Percentiles rank a stretch among this genome's conserved stretches.
phyloP scores from a whole-genome alignment of 2,113 vertebrate genomes.

The Myotis brandtii region DNA sequence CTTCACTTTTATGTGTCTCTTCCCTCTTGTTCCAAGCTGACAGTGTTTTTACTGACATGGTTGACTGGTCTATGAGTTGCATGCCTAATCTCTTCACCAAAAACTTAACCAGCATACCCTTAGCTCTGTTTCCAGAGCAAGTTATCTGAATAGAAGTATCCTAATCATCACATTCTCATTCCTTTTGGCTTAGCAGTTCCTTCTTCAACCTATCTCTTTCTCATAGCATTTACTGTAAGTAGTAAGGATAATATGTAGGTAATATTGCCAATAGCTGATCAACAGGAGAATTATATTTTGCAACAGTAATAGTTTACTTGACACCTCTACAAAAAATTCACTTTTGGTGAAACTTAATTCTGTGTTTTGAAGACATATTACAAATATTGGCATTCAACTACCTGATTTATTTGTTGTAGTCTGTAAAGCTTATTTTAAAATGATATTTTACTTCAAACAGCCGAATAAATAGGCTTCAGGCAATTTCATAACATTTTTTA shows the following conservation, averaged over 20 bases:
- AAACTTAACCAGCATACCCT: neutral
- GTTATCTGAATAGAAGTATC: neutral
- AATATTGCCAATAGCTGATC: neutral
- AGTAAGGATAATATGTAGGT: neutral
- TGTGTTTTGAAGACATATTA: constrained; percentile 29
- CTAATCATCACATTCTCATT: neutral
- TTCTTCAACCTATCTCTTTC: neutral
- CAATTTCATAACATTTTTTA: constrained; percentile 50
- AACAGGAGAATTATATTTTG: constrained; percentile 1
- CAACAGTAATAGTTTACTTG: constrained; percentile 15
- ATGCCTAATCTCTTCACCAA: neutral
- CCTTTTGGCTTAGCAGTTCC: neutral
- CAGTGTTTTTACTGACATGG: neutral
- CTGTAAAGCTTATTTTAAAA: constrained; percentile 53
- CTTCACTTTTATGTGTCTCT: neutral
- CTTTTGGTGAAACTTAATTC: constrained; percentile 54
- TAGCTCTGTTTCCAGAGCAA: neutral
- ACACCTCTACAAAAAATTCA: neutral
- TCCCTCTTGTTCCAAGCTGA: neutral
- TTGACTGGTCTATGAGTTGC: neutral
- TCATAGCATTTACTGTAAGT: neutral
- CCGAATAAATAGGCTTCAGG: constrained; percentile 5
- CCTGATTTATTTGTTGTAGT: constrained; percentile 26
- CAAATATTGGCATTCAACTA: constrained; percentile 55
- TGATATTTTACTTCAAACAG: constrained; percentile 13